A percentile compares a stretch with the other conserved stretches of the same genome.
Evolutionary conservation across 2,888 invertebrate genomes (phyloP).

Genomic region (Lithosia quadra): DNA sequence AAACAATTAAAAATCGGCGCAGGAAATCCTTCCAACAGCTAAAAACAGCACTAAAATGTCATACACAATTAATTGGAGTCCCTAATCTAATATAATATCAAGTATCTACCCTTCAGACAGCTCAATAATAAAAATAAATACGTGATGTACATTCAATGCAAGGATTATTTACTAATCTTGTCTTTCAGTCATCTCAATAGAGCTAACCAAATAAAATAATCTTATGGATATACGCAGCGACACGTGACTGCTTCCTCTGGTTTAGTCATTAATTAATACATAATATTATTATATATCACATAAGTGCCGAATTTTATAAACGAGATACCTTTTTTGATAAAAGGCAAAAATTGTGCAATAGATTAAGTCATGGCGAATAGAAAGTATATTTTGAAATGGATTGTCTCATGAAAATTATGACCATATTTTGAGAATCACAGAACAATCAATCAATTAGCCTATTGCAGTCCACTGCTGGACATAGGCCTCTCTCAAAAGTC

Average conservation of each 20-base stretch:
- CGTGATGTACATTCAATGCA: constrained; percentile 34
- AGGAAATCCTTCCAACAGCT: neutral
- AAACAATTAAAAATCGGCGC: too few relatives aligned
- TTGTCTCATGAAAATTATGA: too few relatives aligned
- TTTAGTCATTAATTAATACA: constrained; percentile 9
- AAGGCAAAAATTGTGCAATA: neutral
- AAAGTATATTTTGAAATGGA: neutral
- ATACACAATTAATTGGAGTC: neutral
- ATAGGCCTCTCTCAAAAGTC: too few relatives aligned
- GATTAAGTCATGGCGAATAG: neutral
- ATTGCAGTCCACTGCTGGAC: too few relatives aligned
- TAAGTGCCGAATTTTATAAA: too few relatives aligned
- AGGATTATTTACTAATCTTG: constrained; percentile 43
- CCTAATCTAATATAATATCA: neutral
- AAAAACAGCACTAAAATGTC: neutral
- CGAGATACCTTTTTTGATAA: too few relatives aligned
- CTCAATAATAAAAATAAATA: constrained; percentile 31
- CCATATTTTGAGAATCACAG: too few relatives aligned
- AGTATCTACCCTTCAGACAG: neutral
- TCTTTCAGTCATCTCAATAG: constrained; percentile 50
- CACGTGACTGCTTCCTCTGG: constrained; percentile 35
- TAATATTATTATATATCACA: too few relatives aligned
- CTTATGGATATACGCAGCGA: constrained; percentile 21
- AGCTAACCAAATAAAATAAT: constrained; percentile 43
- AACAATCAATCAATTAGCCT: too few relatives aligned